Evolutionary conservation across 2,797 vertebrate genomes (phyloP).

Genomic region (Enteromius fasciolatus): DNA sequence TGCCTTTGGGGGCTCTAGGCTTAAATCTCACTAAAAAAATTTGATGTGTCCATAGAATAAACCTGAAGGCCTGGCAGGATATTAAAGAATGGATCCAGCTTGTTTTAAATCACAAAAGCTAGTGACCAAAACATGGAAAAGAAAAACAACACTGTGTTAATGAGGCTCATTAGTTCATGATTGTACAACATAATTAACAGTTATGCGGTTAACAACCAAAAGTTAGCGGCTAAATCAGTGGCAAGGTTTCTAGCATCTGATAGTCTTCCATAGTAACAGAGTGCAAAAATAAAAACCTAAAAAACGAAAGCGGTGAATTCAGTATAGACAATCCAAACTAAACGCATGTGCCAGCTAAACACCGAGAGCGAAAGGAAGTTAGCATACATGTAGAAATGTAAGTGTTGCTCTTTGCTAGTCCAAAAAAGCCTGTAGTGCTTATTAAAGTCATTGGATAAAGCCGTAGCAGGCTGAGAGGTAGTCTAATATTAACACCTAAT

Average conservation of each 20-base stretch:
- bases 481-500: conserved; percentile 68
- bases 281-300: neutral
- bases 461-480: conserved; percentile 52
- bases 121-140: neutral
- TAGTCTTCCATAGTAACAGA: neutral
- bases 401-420: conserved; percentile 41
- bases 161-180: neutral
- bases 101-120: neutral
- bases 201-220: too few species aligned
- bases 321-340: neutral
- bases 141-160: neutral
- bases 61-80: neutral
- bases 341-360: conserved; percentile 6
- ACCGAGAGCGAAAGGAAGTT: conserved; percentile 20
- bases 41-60: neutral
- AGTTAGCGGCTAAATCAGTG: neutral
- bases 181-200: neutral
- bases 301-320: neutral
- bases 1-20: neutral
- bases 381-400: conserved; percentile 38
- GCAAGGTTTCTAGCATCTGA: neutral
- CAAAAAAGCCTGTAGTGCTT: conserved; percentile 58
- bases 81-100: neutral
- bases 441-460: conserved; percentile 64
- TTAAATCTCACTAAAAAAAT: neutral